phyloP scores from a whole-genome alignment of 2,888 invertebrate genomes.

The Patella ulyssiponensis region DNA sequence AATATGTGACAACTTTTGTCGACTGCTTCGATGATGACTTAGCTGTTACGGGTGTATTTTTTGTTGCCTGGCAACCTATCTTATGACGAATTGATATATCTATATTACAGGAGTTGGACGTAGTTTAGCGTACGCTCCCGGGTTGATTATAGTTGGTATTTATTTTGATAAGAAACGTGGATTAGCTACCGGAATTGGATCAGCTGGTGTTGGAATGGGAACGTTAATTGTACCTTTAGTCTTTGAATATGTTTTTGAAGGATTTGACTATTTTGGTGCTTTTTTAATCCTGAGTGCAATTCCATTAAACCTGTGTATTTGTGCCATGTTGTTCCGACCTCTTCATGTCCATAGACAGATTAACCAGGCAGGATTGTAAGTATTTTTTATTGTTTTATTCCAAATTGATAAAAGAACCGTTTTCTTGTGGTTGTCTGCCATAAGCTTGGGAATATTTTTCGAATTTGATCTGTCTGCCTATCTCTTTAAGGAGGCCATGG shows the following conservation, averaged over 20 bases:
- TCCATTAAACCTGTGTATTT: constrained; percentile 46
- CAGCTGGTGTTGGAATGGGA: constrained; percentile 60
- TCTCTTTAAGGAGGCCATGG: no score
- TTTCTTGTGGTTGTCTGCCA: no score
- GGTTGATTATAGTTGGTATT: constrained; percentile 50
- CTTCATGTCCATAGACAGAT: constrained; percentile 37
- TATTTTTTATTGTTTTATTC: background rate
- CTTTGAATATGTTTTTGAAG: constrained; percentile 46
- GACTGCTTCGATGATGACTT: no score
- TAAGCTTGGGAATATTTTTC: no score
- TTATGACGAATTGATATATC: background rate
- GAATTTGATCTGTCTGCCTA: no score
- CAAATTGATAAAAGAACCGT: background rate
- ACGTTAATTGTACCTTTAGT: constrained; percentile 54
- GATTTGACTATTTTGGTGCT: constrained; percentile 51
- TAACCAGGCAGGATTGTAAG: constrained; percentile 5
- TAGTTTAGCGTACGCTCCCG: constrained; percentile 54
- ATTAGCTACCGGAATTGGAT: constrained; percentile 51
- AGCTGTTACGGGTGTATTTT: no score
- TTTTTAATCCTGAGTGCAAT: constrained; percentile 52
- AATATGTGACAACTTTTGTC: no score
- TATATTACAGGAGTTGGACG: constrained; percentile 53
- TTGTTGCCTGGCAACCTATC: no score
- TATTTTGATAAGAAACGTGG: constrained; percentile 60
- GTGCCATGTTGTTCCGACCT: constrained; percentile 53